Evolutionary conservation across 1,140 invertebrate genomes (phyloP), one percentile per base, ranked within the genome.

Genomic region (Aleiodes sp.): DNA sequence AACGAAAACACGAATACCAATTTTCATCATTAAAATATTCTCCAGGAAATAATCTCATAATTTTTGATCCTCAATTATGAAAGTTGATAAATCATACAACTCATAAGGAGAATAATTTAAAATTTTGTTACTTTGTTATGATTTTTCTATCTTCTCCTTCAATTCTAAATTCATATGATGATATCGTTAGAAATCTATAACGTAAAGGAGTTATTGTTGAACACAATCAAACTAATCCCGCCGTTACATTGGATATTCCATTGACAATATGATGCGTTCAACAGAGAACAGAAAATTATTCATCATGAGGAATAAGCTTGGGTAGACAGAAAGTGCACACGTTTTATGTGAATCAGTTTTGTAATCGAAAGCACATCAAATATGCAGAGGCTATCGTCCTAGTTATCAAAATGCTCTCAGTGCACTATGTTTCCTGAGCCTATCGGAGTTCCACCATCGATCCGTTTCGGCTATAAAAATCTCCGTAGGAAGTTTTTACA

Each of bases 361-460:
- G 62, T 41, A 64, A 64, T 41, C 61, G 61, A 64, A 64, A 14
- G 31, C 43, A 29, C 21, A 64, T 64, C 19, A 64, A 64, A 64
- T 9, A 64, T 64, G 43, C 39, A 64, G 62, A 29, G 37, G 37
- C 37, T 64, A 64, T 64, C 37, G 62, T 64, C 39, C 62, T 26
- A 46, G 62, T 64, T 43, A 64, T 64, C 35, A 64, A 64, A 64
- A 64, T 64, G 62, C 35, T 46, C 14, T 41, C 19, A 21, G 24
- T 41, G 19, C 21, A 28, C 37, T 16, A 8, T 64, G 21, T 33
- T 12, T 21, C 21, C 35, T 12, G 24, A 64, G 19, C 19, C 35
- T 64, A 46, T 64, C 21, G 35, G 19, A 29, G n/a, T 21, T 8
- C 35, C 62, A 62, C 39, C 35, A 64, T 64, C 62, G 62, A 64